These are phyloP conservation scores for Tenthredo distinguenda DNA, from an alignment of 2,888 invertebrate species.

Conservation along the genomic window DNA sequence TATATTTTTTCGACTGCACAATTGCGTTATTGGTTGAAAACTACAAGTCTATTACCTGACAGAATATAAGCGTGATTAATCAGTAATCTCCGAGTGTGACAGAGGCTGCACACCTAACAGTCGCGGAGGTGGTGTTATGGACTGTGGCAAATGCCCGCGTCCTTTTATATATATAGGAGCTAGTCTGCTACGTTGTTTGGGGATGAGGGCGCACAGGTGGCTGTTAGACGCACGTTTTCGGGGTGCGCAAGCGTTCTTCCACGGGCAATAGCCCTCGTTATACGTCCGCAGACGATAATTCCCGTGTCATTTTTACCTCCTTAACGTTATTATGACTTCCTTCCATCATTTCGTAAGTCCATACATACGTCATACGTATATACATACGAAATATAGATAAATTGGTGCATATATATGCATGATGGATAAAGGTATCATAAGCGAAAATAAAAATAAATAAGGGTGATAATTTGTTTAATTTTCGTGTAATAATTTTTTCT, in stretches of 20 bases:
- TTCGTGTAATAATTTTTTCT: not conserved
- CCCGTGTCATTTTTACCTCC: not conserved
- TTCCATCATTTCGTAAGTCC: not conserved
- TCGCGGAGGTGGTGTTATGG: slow-evolving; percentile 64
- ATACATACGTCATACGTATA: not conserved
- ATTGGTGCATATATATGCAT: not conserved
- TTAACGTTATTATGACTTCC: no score
- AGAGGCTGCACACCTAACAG: slow-evolving; percentile 56
- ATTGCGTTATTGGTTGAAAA: not conserved
- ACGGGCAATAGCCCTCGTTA: not conserved
- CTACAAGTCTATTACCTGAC: not conserved
- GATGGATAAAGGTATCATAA: not conserved
- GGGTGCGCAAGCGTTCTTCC: slow-evolving; percentile 65
- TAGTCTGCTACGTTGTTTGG: not conserved
- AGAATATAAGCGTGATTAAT: not conserved
- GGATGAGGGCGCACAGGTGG: slow-evolving; percentile 65
- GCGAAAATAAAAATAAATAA: not conserved
- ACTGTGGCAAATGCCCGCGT: slow-evolving; percentile 66
- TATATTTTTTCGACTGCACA: slow-evolving; percentile 21
- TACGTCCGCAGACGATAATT: not conserved
- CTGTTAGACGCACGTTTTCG: slow-evolving; percentile 62
- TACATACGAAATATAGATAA: not conserved
- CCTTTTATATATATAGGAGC: slow-evolving; percentile 70
- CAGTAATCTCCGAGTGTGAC: slow-evolving; percentile 42
- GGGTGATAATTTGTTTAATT: not conserved